Conservation (phyloP, 1,140 invertebrate species). For the Zaprionus vittiger region DNA sequence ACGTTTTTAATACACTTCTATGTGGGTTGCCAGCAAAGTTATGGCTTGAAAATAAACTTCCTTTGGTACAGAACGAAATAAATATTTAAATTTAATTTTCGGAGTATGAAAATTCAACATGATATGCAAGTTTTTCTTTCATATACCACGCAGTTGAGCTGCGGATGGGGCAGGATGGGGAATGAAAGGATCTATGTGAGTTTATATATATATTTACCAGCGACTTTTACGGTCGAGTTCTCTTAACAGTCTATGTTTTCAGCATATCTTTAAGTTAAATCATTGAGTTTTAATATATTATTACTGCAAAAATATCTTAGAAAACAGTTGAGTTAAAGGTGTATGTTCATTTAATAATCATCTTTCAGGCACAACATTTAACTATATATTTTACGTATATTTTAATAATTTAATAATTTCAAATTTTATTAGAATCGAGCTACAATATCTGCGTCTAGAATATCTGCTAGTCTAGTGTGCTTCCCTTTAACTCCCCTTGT, state of each 20-base stretch:
- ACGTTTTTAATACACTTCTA: background rate
- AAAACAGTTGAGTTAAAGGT: too few relatives aligned
- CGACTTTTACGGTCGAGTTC: too few relatives aligned
- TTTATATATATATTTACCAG: too few relatives aligned
- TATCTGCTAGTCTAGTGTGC: background rate
- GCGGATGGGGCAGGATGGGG: background rate
- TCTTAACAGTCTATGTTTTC: too few relatives aligned
- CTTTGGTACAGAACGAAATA: background rate
- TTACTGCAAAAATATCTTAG: too few relatives aligned
- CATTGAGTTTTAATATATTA: too few relatives aligned
- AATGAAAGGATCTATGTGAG: too few relatives aligned
- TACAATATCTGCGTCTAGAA: background rate
- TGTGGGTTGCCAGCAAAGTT: background rate
- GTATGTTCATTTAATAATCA: background rate
- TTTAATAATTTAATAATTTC: too few relatives aligned
- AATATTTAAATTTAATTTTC: slow-evolving; percentile 4
- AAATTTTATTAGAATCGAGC: background rate
- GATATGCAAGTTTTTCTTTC: background rate
- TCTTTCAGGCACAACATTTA: background rate
- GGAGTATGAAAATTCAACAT: background rate
- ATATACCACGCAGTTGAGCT: background rate
- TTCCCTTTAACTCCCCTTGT: background rate
- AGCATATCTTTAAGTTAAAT: too few relatives aligned
- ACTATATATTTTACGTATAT: background rate
- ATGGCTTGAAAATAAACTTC: background rate